Conservation (phyloP, 2,113 vertebrate species). For the Brienomyrus brachyistius region DNA sequence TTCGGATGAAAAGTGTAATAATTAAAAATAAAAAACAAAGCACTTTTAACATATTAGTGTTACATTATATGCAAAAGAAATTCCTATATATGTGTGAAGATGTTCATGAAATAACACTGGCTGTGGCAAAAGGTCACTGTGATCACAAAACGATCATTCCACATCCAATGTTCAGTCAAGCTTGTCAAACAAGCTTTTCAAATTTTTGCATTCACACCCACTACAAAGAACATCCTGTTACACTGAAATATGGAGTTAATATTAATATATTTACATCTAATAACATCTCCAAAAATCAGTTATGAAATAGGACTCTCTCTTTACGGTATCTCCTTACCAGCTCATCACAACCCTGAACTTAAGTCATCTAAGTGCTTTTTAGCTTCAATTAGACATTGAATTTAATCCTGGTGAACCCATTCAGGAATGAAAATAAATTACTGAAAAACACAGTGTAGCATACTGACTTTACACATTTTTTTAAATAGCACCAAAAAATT, state of each 20-base stretch:
- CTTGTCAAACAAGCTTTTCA: background rate
- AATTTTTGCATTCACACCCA: background rate
- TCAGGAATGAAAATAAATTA: background rate
- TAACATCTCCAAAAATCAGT: background rate
- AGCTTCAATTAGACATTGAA: background rate
- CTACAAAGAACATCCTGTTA: background rate
- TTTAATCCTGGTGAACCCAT: background rate
- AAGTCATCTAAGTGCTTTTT: background rate
- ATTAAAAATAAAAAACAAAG: background rate
- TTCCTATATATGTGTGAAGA: background rate
- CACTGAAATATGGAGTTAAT: background rate
- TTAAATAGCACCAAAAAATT: background rate
- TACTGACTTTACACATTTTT: background rate
- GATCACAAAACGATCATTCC: background rate
- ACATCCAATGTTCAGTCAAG: background rate
- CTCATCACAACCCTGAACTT: background rate
- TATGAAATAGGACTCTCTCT: background rate
- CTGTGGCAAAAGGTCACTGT: background rate
- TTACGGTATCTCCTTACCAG: background rate
- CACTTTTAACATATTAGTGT: background rate
- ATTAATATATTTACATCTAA: background rate
- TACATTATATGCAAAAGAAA: background rate
- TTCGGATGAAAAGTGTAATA: background rate
- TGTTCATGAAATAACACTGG: background rate
- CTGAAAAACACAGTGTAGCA: background rate